Evolutionary conservation across 2,888 invertebrate species (phyloP).

Genomic region (Steromphala cineraria): DNA sequence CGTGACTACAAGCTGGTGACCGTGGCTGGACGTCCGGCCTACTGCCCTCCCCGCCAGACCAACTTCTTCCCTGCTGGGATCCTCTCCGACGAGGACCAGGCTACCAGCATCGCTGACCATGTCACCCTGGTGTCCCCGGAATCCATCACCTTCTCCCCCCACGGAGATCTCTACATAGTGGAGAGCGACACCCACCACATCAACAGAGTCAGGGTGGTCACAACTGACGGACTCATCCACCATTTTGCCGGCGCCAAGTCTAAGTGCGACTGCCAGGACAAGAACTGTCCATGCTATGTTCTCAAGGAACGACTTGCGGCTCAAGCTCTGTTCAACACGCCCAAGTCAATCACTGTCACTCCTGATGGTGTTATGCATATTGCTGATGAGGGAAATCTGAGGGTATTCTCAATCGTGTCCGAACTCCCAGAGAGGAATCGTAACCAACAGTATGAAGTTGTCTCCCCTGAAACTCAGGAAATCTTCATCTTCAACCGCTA

Average conservation of each 20-base stretch:
- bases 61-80: constrained; percentile 64
- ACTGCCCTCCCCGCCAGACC: constrained; percentile 88
- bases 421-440: constrained; percentile 64
- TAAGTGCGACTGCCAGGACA: constrained; percentile 76
- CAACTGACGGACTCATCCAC: constrained; percentile 93
- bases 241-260: constrained; percentile 93
- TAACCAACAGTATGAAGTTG: constrained; percentile 86
- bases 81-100: constrained; percentile 68
- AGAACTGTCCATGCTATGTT: constrained; percentile 94
- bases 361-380: constrained; percentile 97
- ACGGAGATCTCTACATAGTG: constrained; percentile 93
- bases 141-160: constrained; percentile 92
- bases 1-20: constrained; percentile 90
- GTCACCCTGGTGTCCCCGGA: constrained; percentile 91
- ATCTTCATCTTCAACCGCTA: constrained; percentile 81
- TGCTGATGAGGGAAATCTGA: constrained; percentile 88
- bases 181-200: constrained; percentile 94
- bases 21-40: constrained; percentile 94
- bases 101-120: constrained; percentile 82
- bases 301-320: constrained; percentile 82
- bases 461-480: constrained; percentile 94
- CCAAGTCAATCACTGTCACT: constrained; percentile 89
- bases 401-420: constrained; percentile 80
- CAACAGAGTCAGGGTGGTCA: constrained; percentile 88
- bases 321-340: constrained; percentile 94